Conservation (phyloP, 2,113 vertebrate genomes). For the Catharus fuscescens region DNA sequence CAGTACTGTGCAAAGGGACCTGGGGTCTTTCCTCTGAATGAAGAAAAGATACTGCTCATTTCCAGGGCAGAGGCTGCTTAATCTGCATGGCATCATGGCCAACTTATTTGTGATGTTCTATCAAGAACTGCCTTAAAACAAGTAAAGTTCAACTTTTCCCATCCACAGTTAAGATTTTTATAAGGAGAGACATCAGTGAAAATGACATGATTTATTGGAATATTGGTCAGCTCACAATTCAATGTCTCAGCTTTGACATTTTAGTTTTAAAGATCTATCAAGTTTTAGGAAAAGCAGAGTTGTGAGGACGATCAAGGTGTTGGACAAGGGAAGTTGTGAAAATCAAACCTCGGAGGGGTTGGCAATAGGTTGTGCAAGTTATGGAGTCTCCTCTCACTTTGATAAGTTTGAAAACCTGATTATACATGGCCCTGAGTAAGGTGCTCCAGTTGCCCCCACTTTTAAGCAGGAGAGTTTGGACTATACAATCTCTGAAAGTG, state of each 20-base stretch:
- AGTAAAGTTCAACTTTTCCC: neutral
- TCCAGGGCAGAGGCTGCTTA: neutral
- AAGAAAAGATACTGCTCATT: neutral
- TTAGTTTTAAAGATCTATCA: neutral
- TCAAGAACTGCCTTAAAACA: neutral
- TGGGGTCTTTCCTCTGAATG: neutral
- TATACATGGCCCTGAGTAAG: neutral
- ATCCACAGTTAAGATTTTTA: neutral
- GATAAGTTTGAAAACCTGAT: neutral
- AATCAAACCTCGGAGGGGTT: neutral
- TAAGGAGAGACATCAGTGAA: neutral
- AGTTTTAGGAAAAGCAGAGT: neutral
- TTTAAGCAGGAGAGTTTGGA: neutral
- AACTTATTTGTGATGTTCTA: neutral
- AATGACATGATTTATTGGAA: neutral
- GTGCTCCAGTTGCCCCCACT: neutral
- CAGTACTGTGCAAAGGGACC: no score
- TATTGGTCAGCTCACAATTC: neutral
- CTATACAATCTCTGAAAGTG: neutral
- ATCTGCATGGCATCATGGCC: neutral
- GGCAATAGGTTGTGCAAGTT: neutral
- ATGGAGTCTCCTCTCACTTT: neutral
- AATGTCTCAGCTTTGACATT: neutral
- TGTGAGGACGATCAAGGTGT: neutral
- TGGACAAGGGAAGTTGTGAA: neutral